Evolutionary conservation across 2,113 vertebrate species (phyloP).

Genomic region (Nerophis lumbriciformis): DNA sequence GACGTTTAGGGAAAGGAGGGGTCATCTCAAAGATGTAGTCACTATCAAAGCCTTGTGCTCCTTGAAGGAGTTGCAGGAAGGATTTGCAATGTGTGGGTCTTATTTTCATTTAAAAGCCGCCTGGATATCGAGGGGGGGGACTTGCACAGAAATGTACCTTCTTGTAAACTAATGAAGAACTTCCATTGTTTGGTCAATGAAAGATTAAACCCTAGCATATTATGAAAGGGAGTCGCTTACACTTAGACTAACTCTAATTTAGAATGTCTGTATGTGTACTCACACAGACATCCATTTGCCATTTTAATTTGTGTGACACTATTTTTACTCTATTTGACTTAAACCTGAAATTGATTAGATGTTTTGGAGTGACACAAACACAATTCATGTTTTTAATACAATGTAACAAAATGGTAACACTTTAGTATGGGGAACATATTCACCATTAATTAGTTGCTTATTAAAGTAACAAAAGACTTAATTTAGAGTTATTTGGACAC

Average conservation of each 20-base stretch:
- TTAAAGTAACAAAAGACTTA: too few relatives aligned
- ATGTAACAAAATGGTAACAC: too few relatives aligned
- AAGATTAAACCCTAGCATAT: constrained; percentile 27
- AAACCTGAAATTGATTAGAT: too few relatives aligned
- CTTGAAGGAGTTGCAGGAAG: constrained; percentile 53
- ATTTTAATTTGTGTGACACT: too few relatives aligned
- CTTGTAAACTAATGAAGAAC: constrained; percentile 29
- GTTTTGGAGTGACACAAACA: too few relatives aligned
- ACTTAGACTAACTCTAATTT: constrained; percentile 10
- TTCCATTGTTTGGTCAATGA: constrained; percentile 31
- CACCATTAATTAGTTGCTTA: too few relatives aligned
- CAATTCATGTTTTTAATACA: too few relatives aligned
- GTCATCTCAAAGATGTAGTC: constrained; percentile 55
- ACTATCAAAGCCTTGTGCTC: constrained; percentile 67
- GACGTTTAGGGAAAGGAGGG: constrained; percentile 30
- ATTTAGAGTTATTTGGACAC: too few relatives aligned
- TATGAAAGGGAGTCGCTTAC: constrained; percentile 19
- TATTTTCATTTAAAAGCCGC: constrained; percentile 45
- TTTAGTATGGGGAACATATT: too few relatives aligned
- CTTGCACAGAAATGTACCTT: constrained; percentile 39
- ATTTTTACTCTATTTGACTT: too few relatives aligned
- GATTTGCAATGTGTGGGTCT: constrained; percentile 58
- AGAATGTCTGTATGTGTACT: not conserved
- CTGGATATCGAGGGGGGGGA: constrained; percentile 29
- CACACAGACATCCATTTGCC: too few relatives aligned